Percentiles rank a stretch among this genome's conserved stretches.
These are phyloP conservation scores for Fringilla coelebs DNA, from an alignment of 2,797 vertebrate species.

Conservation along the genomic window DNA sequence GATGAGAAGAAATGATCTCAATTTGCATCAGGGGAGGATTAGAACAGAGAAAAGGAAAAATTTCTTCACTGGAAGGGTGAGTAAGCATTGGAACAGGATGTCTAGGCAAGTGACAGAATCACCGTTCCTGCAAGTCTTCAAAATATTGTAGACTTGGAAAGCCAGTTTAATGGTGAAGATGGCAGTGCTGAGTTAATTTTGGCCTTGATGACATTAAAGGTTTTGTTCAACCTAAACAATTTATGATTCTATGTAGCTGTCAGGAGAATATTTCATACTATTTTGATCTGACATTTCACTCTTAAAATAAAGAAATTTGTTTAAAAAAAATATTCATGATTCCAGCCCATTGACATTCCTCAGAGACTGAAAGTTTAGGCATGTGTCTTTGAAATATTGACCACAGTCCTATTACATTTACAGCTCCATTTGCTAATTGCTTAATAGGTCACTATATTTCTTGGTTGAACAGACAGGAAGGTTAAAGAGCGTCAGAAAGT, in stretches of 20 bases:
- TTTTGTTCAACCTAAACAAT: not conserved
- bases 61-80: not conserved
- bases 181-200: not conserved
- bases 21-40: not conserved
- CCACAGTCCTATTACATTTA: not conserved
- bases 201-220: not conserved
- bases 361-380: constrained; percentile 3
- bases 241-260: not conserved
- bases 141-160: not conserved
- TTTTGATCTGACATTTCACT: constrained; percentile 51
- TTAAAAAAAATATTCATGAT: not conserved
- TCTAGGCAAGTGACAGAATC: not conserved
- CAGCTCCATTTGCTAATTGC: not conserved
- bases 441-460: not conserved
- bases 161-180: not conserved
- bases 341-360: not conserved
- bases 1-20: not conserved
- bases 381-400: not conserved
- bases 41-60: not conserved
- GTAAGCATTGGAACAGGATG: not conserved
- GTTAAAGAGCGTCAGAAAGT: not conserved
- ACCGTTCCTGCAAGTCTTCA: not conserved
- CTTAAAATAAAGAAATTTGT: constrained; percentile 2
- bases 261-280: constrained; percentile 9
- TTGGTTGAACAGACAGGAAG: not conserved